Conservation (phyloP, 2,797 vertebrate species). For the Adelosebastes latens region DNA sequence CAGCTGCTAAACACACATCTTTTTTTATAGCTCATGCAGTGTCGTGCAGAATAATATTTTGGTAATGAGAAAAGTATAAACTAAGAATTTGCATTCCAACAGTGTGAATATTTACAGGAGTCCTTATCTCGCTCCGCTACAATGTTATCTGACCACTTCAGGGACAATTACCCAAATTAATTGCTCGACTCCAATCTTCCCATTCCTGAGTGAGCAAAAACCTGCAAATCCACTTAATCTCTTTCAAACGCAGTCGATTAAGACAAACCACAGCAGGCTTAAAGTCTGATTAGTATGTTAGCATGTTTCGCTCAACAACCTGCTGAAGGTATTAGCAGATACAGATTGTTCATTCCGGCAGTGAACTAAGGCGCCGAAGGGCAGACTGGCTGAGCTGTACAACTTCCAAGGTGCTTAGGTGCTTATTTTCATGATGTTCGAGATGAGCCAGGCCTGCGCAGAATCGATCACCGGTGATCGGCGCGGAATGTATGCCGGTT, state of each 20-base stretch:
- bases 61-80: not conserved
- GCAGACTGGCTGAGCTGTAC: not conserved
- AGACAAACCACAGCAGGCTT: slow-evolving; percentile 73
- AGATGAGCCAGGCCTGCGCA: no score
- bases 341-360: slow-evolving; percentile 51
- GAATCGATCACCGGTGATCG: no score
- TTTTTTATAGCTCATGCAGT: not conserved
- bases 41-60: not conserved
- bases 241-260: slow-evolving; percentile 73
- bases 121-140: slow-evolving; percentile 32
- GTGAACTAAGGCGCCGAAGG: slow-evolving; percentile 24
- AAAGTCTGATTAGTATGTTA: slow-evolving; percentile 71
- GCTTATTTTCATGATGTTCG: not conserved
- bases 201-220: slow-evolving; percentile 60
- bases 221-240: slow-evolving; percentile 78
- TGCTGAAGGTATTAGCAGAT: slow-evolving; percentile 54
- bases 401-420: not conserved
- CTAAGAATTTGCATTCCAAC: not conserved
- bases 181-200: slow-evolving; percentile 60
- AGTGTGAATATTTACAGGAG: slow-evolving; percentile 31
- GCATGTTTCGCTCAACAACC: slow-evolving; percentile 64
- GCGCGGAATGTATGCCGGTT: no score
- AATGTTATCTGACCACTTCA: slow-evolving; percentile 62
- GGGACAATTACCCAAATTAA: slow-evolving; percentile 67
- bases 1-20: not conserved